A percentile compares a stretch with the other conserved stretches of the same genome.
phyloP scores from a whole-genome alignment of 2,888 invertebrate species.

The Amorpha juglandis region DNA sequence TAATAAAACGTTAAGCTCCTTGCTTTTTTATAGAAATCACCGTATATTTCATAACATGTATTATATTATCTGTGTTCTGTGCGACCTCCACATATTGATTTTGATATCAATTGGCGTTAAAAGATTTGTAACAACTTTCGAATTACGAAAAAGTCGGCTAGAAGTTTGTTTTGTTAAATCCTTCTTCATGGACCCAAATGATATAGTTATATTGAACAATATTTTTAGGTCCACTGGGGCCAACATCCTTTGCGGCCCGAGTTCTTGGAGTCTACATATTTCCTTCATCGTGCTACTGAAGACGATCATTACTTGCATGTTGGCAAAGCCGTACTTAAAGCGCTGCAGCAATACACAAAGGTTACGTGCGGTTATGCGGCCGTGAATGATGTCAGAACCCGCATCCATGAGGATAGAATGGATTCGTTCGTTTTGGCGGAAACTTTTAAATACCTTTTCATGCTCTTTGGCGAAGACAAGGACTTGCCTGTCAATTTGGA shows the following conservation, averaged over 20 bases:
- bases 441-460: conserved; percentile 98
- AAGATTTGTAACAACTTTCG: too few species aligned
- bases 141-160: too few species aligned
- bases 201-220: background rate
- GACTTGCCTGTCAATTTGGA: conserved; percentile 93
- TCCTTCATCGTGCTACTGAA: conserved; percentile 96
- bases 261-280: conserved; percentile 99
- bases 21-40: too few species aligned
- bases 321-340: conserved; percentile 93
- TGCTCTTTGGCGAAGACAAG: conserved; percentile 94
- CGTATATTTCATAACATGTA: too few species aligned
- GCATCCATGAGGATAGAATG: conserved; percentile 97
- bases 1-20: too few species aligned
- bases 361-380: conserved; percentile 99
- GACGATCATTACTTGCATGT: conserved; percentile 97
- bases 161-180: too few species aligned
- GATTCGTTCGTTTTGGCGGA: conserved; percentile 99
- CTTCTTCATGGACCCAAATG: background rate
- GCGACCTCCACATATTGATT: too few species aligned
- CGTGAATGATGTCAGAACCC: conserved; percentile 96
- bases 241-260: conserved; percentile 98
- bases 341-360: conserved; percentile 94
- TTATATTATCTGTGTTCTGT: too few species aligned
- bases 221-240: conserved; percentile 95
- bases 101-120: too few species aligned